These are phyloP conservation scores for Eclectus roratus DNA, from an alignment of 2,113 vertebrate genomes.

Conservation along the genomic window DNA sequence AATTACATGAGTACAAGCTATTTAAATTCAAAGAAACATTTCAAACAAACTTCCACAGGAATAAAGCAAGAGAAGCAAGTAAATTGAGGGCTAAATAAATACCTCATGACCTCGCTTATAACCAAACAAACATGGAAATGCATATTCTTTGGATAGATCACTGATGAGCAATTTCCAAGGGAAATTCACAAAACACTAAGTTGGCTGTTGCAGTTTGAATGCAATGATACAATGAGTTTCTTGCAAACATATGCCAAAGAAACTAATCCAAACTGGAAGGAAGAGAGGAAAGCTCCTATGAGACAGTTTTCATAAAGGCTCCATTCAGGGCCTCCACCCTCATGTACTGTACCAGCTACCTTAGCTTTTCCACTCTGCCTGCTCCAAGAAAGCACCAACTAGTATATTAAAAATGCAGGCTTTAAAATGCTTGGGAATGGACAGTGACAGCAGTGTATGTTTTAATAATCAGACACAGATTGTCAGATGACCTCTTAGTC, in stretches of 20 bases:
- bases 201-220: background rate
- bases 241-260: background rate
- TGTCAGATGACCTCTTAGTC: background rate
- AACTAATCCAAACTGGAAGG: conserved; percentile 36
- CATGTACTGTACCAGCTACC: conserved; percentile 16
- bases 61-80: background rate
- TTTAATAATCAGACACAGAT: background rate
- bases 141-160: background rate
- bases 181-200: background rate
- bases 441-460: background rate
- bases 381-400: background rate
- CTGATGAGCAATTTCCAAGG: background rate
- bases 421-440: background rate
- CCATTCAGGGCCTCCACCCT: conserved; percentile 56
- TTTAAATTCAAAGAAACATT: background rate
- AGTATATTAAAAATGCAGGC: background rate
- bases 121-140: background rate
- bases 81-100: background rate
- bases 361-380: conserved; percentile 46
- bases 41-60: background rate
- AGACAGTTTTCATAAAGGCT: conserved; percentile 32
- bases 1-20: background rate
- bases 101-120: background rate
- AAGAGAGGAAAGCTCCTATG: conserved; percentile 23
- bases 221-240: conserved; percentile 27